phyloP scores from a whole-genome alignment of 2,113 vertebrate species.

The Pachypanchax playfairii region DNA sequence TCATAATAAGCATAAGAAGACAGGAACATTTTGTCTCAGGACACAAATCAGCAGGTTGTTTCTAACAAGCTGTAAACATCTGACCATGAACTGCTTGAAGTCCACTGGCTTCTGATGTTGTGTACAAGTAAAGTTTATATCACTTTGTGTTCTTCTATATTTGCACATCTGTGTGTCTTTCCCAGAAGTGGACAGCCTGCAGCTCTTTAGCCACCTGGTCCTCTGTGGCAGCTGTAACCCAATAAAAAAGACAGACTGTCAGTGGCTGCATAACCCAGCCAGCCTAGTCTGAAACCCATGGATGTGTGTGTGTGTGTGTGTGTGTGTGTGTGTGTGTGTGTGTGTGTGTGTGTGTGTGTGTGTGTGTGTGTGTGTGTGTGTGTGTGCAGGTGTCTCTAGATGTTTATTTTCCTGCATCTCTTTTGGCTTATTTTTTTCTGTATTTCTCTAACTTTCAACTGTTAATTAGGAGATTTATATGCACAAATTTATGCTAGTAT shows the following conservation, averaged over 20 bases:
- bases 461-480: not conserved
- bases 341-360: not conserved
- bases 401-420: not conserved
- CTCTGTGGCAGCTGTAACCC: slow-evolving; percentile 58
- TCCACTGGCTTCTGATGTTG: not conserved
- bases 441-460: not conserved
- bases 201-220: slow-evolving; percentile 57
- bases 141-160: slow-evolving; percentile 10
- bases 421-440: not conserved
- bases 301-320: not conserved
- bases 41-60: not conserved
- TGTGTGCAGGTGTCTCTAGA: not conserved
- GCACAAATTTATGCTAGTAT: no score
- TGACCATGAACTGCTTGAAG: slow-evolving; percentile 19
- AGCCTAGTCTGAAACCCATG: slow-evolving; percentile 24
- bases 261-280: slow-evolving; percentile 17
- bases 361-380: not conserved
- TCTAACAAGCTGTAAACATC: not conserved
- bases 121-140: slow-evolving; percentile 6
- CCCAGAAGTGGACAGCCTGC: slow-evolving; percentile 64
- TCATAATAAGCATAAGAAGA: no score
- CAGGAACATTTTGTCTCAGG: no score
- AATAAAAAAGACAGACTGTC: slow-evolving; percentile 65
- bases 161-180: slow-evolving; percentile 33
- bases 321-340: not conserved